Evolutionary conservation across 2,888 invertebrate species (phyloP).

Genomic region (Scaptomyza tumidula): DNA sequence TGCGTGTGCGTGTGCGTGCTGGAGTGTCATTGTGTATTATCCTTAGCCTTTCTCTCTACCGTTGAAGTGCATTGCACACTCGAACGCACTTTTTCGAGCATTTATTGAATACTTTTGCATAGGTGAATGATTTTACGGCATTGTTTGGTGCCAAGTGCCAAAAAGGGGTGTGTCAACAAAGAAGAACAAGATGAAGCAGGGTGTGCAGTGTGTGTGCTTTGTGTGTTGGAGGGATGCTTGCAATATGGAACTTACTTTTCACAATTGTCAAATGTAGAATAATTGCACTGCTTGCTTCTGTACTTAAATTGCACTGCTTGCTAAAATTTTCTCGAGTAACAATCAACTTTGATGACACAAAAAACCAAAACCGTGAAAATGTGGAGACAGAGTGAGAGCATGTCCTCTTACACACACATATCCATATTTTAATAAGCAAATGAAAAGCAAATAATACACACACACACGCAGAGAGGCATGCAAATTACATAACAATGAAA

Average conservation of each 20-base stretch:
- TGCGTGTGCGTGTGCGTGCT: slow-evolving; percentile 58
- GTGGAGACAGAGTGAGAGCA: neutral
- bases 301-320: neutral
- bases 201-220: neutral
- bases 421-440: slow-evolving; percentile 67
- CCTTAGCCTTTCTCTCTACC: neutral
- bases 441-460: slow-evolving; percentile 69
- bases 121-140: slow-evolving; percentile 50
- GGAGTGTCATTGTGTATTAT: slow-evolving; percentile 58
- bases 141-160: slow-evolving; percentile 55
- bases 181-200: neutral
- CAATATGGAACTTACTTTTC: slow-evolving; percentile 8
- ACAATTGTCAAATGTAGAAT: slow-evolving; percentile 11
- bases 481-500: slow-evolving; percentile 74
- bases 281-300: neutral
- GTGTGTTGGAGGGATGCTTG: neutral
- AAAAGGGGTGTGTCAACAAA: slow-evolving; percentile 63
- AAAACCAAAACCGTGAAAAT: neutral
- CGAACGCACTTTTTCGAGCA: slow-evolving; percentile 61
- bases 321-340: slow-evolving; percentile 10
- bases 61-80: slow-evolving; percentile 58
- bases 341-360: slow-evolving; percentile 34
- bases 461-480: slow-evolving; percentile 37
- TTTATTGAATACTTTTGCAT: slow-evolving; percentile 57
- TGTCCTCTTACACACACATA: slow-evolving; percentile 26